phyloP scores from a whole-genome alignment of 2,888 invertebrate species.

The Lasioglossum zephyrum region DNA sequence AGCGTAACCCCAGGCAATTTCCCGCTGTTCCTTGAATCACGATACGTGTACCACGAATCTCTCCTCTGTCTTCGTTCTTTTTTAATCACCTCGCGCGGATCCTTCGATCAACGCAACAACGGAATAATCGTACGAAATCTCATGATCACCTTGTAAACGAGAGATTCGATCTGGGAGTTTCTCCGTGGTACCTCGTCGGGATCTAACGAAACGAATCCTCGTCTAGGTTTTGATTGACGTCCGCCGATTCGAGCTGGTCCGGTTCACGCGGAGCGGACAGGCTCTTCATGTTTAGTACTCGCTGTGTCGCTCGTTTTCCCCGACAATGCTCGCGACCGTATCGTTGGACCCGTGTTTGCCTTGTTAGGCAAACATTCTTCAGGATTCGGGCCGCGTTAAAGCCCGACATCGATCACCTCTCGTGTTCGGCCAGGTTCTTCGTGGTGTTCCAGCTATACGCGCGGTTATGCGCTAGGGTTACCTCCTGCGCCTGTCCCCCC shows the following conservation, averaged over 20 bases:
- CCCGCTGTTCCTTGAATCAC: constrained; percentile 30
- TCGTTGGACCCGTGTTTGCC: constrained; percentile 70
- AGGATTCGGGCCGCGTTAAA: constrained; percentile 69
- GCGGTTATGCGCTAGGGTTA: constrained; percentile 47
- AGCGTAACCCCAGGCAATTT: constrained; percentile 15
- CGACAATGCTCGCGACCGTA: constrained; percentile 63
- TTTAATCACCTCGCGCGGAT: neutral
- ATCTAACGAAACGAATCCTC: constrained; percentile 44
- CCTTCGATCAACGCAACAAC: neutral
- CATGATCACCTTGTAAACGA: constrained; percentile 1
- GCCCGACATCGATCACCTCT: constrained; percentile 75
- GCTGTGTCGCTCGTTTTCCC: constrained; percentile 59
- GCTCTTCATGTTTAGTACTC: constrained; percentile 64
- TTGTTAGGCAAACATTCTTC: constrained; percentile 76
- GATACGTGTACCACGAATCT: constrained; percentile 3
- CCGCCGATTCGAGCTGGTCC: constrained; percentile 38
- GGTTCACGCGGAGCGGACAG: constrained; percentile 56
- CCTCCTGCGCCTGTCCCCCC: constrained; percentile 35
- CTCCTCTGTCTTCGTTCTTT: neutral
- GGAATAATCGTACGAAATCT: neutral
- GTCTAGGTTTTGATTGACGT: constrained; percentile 65
- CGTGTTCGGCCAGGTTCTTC: constrained; percentile 60
- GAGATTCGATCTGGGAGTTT: neutral
- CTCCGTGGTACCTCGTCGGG: neutral
- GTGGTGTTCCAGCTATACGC: constrained; percentile 44